Percentiles rank a stretch among this genome's conserved stretches.
Evolutionary conservation across 2,888 invertebrate genomes (phyloP).

Genomic region (Chloromyia formosa): DNA sequence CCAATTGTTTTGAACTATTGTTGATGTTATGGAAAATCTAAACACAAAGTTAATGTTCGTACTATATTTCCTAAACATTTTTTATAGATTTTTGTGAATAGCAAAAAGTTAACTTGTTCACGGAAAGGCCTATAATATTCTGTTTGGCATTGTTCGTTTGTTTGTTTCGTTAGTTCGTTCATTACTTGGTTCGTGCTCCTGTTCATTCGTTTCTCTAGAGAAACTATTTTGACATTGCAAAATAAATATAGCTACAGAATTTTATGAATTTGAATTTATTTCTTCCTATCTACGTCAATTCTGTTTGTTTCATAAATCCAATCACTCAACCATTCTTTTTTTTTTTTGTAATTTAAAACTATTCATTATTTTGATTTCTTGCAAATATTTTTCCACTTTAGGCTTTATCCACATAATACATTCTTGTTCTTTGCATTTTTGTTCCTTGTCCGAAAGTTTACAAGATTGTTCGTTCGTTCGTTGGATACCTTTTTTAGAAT

Average conservation of each 20-base stretch:
- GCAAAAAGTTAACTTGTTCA: not conserved
- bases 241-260: slow-evolving; percentile 1
- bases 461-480: too few species aligned
- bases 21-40: slow-evolving; percentile 25
- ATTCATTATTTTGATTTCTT: too few species aligned
- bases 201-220: slow-evolving; percentile 29
- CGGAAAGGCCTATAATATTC: not conserved
- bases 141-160: slow-evolving; percentile 12
- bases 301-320: slow-evolving; percentile 38
- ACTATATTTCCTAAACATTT: too few species aligned
- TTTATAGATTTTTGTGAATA: too few species aligned
- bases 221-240: slow-evolving; percentile 12
- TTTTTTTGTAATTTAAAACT: too few species aligned
- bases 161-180: slow-evolving; percentile 29
- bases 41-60: slow-evolving; percentile 40
- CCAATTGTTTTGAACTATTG: not conserved
- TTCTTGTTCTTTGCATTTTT: too few species aligned
- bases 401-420: too few species aligned
- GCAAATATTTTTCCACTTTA: too few species aligned
- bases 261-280: too few species aligned
- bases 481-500: not conserved
- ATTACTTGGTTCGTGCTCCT: slow-evolving; percentile 6
- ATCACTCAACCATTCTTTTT: too few species aligned
- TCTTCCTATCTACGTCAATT: slow-evolving; percentile 30
- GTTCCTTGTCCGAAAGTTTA: too few species aligned